A percentile compares a stretch with the other conserved stretches of the same genome.
These are phyloP conservation scores for Willowsia nigromaculata DNA, from an alignment of 2,888 invertebrate genomes.

Conservation along the genomic window DNA sequence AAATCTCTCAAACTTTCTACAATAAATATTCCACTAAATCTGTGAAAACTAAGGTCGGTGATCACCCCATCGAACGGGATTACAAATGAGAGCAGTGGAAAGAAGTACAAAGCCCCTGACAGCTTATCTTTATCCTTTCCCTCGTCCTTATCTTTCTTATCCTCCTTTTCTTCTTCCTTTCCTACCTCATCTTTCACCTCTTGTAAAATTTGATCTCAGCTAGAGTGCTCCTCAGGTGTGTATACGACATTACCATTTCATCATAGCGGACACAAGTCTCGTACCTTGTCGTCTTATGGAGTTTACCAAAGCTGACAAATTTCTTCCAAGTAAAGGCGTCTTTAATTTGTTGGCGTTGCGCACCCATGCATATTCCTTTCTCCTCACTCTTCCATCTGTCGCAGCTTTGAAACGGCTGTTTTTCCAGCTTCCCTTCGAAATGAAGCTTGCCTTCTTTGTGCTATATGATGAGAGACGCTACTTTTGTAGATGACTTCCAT, in stretches of 20 bases:
- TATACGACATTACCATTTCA: too few relatives aligned
- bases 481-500: too few relatives aligned
- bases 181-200: background rate
- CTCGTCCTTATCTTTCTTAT: background rate
- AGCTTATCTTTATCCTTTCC: slow-evolving; percentile 4
- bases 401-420: too few relatives aligned
- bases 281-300: slow-evolving; percentile 7
- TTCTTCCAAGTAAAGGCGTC: too few relatives aligned
- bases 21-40: slow-evolving; percentile 77
- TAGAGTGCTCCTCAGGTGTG: background rate
- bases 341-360: background rate
- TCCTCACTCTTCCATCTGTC: background rate
- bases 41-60: slow-evolving; percentile 76
- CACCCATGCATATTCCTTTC: background rate
- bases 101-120: slow-evolving; percentile 66
- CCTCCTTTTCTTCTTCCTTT: background rate
- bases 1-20: too few relatives aligned
- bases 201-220: background rate
- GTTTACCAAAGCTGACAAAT: slow-evolving; percentile 4
- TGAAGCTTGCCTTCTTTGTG: too few relatives aligned
- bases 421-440: too few relatives aligned
- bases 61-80: slow-evolving; percentile 78
- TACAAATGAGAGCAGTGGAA: slow-evolving; percentile 75
- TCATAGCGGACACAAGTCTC: too few relatives aligned
- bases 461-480: too few relatives aligned